These are phyloP conservation scores for Rhinoderma darwinii DNA, from an alignment of 2,113 vertebrate genomes.

Conservation along the genomic window DNA sequence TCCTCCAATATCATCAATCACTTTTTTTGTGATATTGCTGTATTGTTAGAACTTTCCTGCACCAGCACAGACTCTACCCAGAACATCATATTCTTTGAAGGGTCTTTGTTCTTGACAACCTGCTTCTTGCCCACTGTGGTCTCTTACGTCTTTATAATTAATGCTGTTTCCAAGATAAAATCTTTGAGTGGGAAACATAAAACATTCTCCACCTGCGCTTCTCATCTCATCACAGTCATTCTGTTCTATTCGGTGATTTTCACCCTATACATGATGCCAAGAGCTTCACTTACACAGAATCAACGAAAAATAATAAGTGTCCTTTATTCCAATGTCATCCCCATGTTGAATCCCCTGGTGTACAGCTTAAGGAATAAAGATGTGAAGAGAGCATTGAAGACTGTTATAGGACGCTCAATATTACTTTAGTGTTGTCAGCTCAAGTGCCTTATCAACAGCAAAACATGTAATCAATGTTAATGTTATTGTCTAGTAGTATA, in stretches of 20 bases:
- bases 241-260: constrained; percentile 65
- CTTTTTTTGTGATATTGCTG: constrained; percentile 66
- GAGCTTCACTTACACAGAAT: constrained; percentile 59
- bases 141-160: constrained; percentile 63
- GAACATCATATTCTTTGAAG: constrained; percentile 58
- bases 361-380: constrained; percentile 54
- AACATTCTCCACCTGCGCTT: constrained; percentile 67
- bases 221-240: constrained; percentile 63
- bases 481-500: neutral
- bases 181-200: constrained; percentile 62
- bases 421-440: neutral
- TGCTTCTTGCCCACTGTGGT: constrained; percentile 62
- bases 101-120: constrained; percentile 54
- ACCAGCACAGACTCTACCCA: constrained; percentile 48
- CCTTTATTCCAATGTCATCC: constrained; percentile 34
- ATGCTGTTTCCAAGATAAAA: constrained; percentile 56
- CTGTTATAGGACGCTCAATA: neutral
- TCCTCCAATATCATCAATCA: constrained; percentile 62
- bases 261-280: constrained; percentile 63
- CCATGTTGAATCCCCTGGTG: constrained; percentile 39
- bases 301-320: constrained; percentile 58
- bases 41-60: constrained; percentile 64
- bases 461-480: too few relatives aligned
- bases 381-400: neutral
- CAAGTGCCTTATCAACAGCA: neutral